These are phyloP conservation scores for Xiphophorus couchianus DNA, from an alignment of 2,113 vertebrate species.

Conservation along the genomic window DNA sequence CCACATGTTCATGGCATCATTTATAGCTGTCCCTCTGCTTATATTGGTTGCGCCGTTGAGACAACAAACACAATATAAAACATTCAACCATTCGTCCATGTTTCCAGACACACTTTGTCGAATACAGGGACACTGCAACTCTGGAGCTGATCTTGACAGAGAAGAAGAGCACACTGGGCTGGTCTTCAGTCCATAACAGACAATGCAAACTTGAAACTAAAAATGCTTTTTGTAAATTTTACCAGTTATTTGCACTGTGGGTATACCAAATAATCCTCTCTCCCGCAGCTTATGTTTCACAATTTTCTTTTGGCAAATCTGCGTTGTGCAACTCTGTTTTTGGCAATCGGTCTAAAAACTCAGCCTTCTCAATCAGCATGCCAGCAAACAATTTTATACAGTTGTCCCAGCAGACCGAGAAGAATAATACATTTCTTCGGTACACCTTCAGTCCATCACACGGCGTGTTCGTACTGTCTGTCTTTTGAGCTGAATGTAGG, in stretches of 20 bases:
- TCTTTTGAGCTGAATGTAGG: background rate
- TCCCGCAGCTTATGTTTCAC: conserved; percentile 1
- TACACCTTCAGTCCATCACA: background rate
- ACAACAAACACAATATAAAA: conserved; percentile 6
- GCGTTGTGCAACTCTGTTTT: background rate
- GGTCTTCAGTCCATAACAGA: no score
- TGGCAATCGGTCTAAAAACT: conserved; percentile 16
- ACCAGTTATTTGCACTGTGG: background rate
- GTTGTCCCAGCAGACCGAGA: conserved; percentile 5
- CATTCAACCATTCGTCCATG: background rate
- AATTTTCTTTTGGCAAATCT: conserved; percentile 4
- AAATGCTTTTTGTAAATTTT: background rate
- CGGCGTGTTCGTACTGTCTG: background rate
- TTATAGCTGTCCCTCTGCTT: conserved; percentile 15
- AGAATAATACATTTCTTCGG: background rate
- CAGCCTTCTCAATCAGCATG: background rate
- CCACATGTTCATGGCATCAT: conserved; percentile 27
- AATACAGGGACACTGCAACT: background rate
- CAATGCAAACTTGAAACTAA: no score
- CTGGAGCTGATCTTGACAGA: background rate
- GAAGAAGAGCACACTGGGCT: background rate
- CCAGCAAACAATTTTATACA: conserved; percentile 23
- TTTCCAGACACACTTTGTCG: background rate
- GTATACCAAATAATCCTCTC: background rate
- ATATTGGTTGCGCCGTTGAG: conserved; percentile 9